Evolutionary conservation across 2,113 vertebrate species (phyloP).

Genomic region (Parotia lawesii): DNA sequence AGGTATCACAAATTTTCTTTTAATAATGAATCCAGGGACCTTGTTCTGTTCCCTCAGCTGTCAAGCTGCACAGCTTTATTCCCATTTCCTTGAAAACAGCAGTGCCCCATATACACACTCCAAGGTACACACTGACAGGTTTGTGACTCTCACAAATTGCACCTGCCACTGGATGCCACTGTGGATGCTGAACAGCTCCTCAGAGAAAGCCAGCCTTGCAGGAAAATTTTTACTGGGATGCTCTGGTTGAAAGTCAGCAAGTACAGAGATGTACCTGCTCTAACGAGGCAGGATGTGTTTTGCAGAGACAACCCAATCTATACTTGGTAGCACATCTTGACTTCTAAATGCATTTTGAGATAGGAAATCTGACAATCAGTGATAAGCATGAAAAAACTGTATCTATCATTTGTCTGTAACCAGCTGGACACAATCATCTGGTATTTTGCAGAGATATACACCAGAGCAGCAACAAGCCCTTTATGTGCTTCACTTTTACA

Average conservation of each 20-base stretch:
- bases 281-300: not conserved
- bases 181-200: not conserved
- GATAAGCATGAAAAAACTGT: rapidly evolving
- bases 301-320: not conserved
- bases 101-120: not conserved
- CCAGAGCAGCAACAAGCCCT: not conserved
- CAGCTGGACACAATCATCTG: not conserved
- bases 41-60: not conserved
- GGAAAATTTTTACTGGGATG: not conserved
- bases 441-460: not conserved
- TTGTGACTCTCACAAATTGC: not conserved
- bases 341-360: not conserved
- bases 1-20: not conserved
- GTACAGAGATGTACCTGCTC: not conserved
- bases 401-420: not conserved
- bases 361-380: not conserved
- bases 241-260: not conserved
- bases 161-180: not conserved
- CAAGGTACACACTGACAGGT: not conserved
- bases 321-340: not conserved
- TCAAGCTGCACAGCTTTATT: not conserved
- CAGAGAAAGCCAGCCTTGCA: not conserved
- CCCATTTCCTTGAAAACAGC: not conserved
- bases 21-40: not conserved
- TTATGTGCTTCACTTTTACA: not conserved